Conservation (phyloP, 2,797 vertebrate species). For the Vultur gryphus region DNA sequence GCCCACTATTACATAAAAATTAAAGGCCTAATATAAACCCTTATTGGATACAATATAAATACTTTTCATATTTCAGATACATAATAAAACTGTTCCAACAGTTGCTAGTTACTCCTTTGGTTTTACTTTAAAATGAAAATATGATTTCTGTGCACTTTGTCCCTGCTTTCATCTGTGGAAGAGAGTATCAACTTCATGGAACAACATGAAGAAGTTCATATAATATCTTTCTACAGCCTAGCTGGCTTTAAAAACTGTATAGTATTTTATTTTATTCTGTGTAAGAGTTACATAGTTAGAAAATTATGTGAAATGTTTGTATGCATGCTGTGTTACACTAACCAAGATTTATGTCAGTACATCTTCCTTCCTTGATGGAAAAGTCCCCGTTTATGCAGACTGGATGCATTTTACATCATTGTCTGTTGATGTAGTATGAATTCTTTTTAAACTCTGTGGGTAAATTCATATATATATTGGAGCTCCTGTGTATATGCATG, state of each 20-base stretch:
- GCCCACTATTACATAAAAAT: neutral
- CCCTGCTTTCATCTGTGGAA: neutral
- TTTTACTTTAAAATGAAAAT: neutral
- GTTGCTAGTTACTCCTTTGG: neutral
- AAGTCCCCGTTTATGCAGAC: neutral
- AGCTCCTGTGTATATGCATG: neutral
- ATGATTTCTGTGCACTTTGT: neutral
- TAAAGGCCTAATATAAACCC: neutral
- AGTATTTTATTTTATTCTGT: neutral
- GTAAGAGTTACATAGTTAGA: neutral
- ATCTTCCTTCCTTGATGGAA: neutral
- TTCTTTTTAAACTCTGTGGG: neutral
- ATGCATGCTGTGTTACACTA: neutral
- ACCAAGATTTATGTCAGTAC: no score
- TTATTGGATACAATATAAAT: neutral
- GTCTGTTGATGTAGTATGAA: neutral
- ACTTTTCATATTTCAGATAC: neutral
- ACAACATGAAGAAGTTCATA: neutral
- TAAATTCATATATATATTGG: neutral
- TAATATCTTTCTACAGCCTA: neutral
- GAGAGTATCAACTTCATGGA: neutral
- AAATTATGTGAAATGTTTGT: neutral
- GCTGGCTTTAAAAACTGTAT: neutral
- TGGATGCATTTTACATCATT: neutral
- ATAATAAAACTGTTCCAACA: neutral